Evolutionary conservation across 2,888 invertebrate genomes (phyloP).

Genomic region (Tiliacea aurago): DNA sequence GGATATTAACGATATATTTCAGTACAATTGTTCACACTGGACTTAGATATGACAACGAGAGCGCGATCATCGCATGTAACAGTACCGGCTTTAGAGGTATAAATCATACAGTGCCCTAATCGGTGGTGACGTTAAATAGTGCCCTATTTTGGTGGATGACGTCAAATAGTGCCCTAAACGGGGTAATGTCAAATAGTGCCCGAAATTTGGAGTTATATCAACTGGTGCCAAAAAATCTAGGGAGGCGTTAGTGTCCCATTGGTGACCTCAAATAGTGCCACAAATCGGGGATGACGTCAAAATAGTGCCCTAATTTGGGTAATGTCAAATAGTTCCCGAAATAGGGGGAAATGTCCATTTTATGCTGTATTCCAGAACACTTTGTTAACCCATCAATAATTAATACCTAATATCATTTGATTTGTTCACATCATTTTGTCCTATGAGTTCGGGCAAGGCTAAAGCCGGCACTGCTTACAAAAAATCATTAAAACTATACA

Average conservation of each 20-base stretch:
- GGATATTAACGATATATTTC: conserved; percentile 82
- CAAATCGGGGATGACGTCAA: not conserved
- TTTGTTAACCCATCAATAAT: conserved; percentile 5
- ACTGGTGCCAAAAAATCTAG: not conserved
- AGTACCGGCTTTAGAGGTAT: conserved; percentile 54
- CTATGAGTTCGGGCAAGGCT: conserved; percentile 4
- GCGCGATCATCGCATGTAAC: conserved; percentile 78
- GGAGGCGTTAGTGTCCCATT: not conserved
- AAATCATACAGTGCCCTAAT: not conserved
- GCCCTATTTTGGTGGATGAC: not conserved
- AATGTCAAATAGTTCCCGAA: not conserved
- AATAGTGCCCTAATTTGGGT: not conserved
- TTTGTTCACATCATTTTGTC: conserved; percentile 23
- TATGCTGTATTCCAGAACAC: not conserved
- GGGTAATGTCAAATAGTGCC: not conserved
- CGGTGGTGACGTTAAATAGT: not conserved
- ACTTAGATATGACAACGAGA: conserved; percentile 81
- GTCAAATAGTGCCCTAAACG: not conserved
- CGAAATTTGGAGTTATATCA: not conserved
- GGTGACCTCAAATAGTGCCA: not conserved
- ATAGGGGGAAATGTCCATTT: not conserved
- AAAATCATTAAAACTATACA: conserved; percentile 59
- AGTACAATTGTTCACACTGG: conserved; percentile 79
- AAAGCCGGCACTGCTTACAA: conserved; percentile 62
- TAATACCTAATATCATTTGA: conserved; percentile 7